Evolutionary conservation across 2,888 invertebrate species (phyloP).

Genomic region (Hyalella azteca): DNA sequence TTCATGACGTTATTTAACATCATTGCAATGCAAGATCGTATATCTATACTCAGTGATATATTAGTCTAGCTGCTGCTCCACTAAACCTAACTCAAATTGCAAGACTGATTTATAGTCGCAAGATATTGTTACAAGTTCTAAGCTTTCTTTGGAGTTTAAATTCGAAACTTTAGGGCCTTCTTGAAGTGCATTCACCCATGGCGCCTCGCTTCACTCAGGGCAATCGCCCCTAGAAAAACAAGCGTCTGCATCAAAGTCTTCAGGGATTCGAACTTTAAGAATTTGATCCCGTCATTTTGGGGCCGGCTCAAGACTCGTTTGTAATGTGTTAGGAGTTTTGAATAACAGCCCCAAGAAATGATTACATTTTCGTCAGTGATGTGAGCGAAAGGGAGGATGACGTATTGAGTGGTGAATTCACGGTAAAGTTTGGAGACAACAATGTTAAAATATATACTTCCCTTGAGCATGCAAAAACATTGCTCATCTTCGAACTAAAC

Average conservation of each 20-base stretch:
- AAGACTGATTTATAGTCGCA: neutral
- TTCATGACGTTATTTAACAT: too few species aligned
- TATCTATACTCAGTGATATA: too few species aligned
- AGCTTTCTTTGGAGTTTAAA: neutral
- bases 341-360: neutral
- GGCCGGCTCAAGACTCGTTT: neutral
- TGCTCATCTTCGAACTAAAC: too few species aligned
- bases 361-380: neutral
- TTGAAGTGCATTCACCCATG: neutral
- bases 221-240: neutral
- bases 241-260: neutral
- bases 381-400: too few species aligned
- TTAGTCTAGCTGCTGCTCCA: too few species aligned
- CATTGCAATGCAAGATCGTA: too few species aligned
- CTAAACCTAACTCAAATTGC: too few species aligned
- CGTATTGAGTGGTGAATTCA: too few species aligned
- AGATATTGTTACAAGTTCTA: neutral
- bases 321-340: neutral
- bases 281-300: conserved; percentile 11
- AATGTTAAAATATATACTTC: too few species aligned
- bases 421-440: too few species aligned
- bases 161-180: neutral
- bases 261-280: conserved; percentile 6
- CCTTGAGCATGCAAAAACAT: too few species aligned
- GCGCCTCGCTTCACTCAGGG: too few species aligned